Evolutionary conservation across 2,113 vertebrate genomes (phyloP).

Genomic region (Lethenteron reissneri): DNA sequence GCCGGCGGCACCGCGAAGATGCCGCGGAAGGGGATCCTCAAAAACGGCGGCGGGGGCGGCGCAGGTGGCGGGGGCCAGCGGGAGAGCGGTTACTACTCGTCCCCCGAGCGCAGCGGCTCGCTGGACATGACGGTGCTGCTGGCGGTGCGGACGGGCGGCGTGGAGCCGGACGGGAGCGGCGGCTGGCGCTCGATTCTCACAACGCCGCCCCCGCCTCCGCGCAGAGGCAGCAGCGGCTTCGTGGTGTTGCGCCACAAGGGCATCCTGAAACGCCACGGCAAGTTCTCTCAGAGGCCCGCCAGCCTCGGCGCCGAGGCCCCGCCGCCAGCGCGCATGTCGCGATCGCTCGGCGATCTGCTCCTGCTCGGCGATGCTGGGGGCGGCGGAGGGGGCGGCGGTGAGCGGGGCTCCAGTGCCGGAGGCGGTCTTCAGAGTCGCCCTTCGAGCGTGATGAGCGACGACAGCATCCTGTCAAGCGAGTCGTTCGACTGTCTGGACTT

Average conservation of each 20-base stretch:
- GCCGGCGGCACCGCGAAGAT: conserved; percentile 14
- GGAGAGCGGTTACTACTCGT: conserved; percentile 93
- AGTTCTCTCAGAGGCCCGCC: conserved; percentile 38
- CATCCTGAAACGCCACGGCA: conserved; percentile 77
- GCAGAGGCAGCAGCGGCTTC: conserved; percentile 23
- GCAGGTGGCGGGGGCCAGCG: conserved; percentile 18
- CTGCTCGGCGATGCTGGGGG: conserved; percentile 19
- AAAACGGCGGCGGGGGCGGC: conserved; percentile 42
- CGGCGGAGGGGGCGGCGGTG: background rate
- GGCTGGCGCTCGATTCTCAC: conserved; percentile 16
- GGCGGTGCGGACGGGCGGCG: background rate
- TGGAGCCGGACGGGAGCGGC: conserved; percentile 7
- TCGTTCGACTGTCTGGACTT: conserved; percentile 50
- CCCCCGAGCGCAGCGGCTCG: conserved; percentile 77
- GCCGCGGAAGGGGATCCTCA: conserved; percentile 91
- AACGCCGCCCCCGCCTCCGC: too few relatives aligned
- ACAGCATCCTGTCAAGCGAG: conserved; percentile 49
- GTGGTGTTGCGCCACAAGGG: conserved; percentile 41
- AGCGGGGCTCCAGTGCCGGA: conserved; percentile 19
- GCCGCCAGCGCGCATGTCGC: conserved; percentile 22
- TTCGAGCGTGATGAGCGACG: conserved; percentile 58
- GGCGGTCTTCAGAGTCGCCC: conserved; percentile 66
- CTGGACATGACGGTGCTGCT: conserved; percentile 48
- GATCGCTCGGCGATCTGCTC: conserved; percentile 29
- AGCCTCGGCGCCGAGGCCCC: conserved; percentile 20